phyloP scores from a whole-genome alignment of 2,888 invertebrate species.

The Tanytarsus gracilentus region DNA sequence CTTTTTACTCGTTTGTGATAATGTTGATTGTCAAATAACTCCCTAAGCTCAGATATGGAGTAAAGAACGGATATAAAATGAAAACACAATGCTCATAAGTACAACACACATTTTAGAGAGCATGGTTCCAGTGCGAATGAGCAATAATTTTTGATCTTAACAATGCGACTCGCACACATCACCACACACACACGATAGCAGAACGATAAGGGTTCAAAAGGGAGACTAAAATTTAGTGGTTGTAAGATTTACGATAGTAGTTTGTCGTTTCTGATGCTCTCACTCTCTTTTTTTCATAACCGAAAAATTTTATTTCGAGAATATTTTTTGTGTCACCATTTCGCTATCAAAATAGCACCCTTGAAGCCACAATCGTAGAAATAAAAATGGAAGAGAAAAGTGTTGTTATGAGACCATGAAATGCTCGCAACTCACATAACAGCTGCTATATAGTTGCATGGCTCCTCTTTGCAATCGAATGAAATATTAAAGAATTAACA shows the following conservation, averaged over 20 bases:
- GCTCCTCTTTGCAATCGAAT: conserved; percentile 1
- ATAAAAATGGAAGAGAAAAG: not conserved
- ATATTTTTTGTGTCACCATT: conserved; percentile 2
- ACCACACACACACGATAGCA: too few species aligned
- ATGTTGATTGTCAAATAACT: not conserved
- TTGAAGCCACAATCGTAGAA: not conserved
- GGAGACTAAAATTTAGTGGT: conserved; percentile 19
- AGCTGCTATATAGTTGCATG: not conserved
- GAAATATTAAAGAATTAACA: conserved; percentile 23
- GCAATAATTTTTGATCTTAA: conserved; percentile 26
- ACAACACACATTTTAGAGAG: not conserved
- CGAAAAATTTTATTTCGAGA: conserved; percentile 11
- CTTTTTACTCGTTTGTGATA: too few species aligned
- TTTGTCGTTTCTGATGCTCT: not conserved
- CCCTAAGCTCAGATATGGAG: not conserved
- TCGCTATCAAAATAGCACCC: conserved; percentile 6
- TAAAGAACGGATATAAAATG: not conserved
- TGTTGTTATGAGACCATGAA: not conserved
- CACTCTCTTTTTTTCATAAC: too few species aligned
- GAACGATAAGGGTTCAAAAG: conserved; percentile 19
- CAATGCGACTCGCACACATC: conserved; percentile 4
- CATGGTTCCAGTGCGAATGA: conserved; percentile 7
- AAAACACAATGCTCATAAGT: not conserved
- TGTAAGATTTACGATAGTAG: conserved; percentile 23
- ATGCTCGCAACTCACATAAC: not conserved